A percentile compares a stretch with the other conserved stretches of the same genome.
phyloP scores from a whole-genome alignment of 2,888 invertebrate species.

The Linnaemya tessellans region DNA sequence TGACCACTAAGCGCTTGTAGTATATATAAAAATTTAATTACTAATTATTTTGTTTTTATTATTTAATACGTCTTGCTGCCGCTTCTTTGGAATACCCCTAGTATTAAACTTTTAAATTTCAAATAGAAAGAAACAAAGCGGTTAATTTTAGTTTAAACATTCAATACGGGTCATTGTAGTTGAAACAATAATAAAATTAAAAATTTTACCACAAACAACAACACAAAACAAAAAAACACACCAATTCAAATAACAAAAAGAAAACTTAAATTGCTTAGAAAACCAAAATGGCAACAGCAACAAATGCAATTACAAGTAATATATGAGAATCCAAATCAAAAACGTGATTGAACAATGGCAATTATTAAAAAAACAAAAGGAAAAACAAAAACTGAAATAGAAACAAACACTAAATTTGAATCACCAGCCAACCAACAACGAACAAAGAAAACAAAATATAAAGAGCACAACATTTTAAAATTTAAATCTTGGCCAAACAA shows the following conservation, averaged over 20 bases:
- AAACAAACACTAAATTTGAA: conserved; percentile 45
- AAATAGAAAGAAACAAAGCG: conserved; percentile 2
- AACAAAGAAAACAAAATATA: not conserved
- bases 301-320: conserved; percentile 43
- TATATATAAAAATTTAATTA: too few species aligned
- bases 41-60: too few species aligned
- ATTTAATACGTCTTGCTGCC: too few species aligned
- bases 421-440: not conserved
- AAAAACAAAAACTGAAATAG: conserved; percentile 30
- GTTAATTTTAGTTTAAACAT: conserved; percentile 31
- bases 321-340: conserved; percentile 66
- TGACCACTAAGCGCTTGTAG: too few species aligned
- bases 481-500: conserved; percentile 22
- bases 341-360: conserved; percentile 71
- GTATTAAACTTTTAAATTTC: not conserved
- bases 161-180: conserved; percentile 66
- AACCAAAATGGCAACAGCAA: conserved; percentile 43
- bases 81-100: conserved; percentile 15
- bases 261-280: conserved; percentile 31
- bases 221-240: not conserved
- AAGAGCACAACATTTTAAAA: conserved; percentile 24
- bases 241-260: not conserved
- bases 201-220: conserved; percentile 53
- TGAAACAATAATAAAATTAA: conserved; percentile 63
- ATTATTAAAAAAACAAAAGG: conserved; percentile 55